Evolutionary conservation across 2,797 vertebrate species (phyloP), one percentile per base, ranked within the genome.

Genomic region (Clamator glandarius): DNA sequence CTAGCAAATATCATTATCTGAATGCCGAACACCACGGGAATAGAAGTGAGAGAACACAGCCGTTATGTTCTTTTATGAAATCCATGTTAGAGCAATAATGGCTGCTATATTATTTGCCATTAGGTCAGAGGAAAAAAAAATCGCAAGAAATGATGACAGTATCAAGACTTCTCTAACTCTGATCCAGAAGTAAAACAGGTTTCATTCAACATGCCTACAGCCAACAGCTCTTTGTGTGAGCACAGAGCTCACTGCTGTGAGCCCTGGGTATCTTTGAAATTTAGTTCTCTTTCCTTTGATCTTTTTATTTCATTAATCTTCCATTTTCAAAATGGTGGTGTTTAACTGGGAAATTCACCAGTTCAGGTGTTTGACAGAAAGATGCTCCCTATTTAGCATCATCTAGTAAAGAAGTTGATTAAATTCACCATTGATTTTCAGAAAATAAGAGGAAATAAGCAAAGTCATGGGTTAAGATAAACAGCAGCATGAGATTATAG

Each of bases 381-480:
- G 54, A 50, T 73, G 33, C 41, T 91, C 64, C 73, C 55, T 52
- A 5, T 41, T 89, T 77, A 84, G 57, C 72, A 83, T 20, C 33
- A 39, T 35, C 50, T 20, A 66, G 75, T 61, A 74, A 91, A 77
- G 20, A 67, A 23, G 57, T 23, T 89, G 75, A 84, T 88, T 72
- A 76, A 95, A 85, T 64, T 78, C 70, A 72, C 52, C 35, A 80
- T 33, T 72, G 93, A 67, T 93, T 92, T 95, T 89, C 77, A 84
- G 68, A 88, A 76, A 35, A 84, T 80, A 76, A 69, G 57, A 58
- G 82, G 72, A 46, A 95, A 91, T 89, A 83, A 89, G 72, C 41
- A 54, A 90, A 93, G 72, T 58, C 89, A 92, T 50, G 83, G 57
- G 68, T 72, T 87, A 51, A 88, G 89, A 92, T 84, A 90, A 94